phyloP scores from a whole-genome alignment of 2,888 invertebrate genomes.

The Ceramica pisi region DNA sequence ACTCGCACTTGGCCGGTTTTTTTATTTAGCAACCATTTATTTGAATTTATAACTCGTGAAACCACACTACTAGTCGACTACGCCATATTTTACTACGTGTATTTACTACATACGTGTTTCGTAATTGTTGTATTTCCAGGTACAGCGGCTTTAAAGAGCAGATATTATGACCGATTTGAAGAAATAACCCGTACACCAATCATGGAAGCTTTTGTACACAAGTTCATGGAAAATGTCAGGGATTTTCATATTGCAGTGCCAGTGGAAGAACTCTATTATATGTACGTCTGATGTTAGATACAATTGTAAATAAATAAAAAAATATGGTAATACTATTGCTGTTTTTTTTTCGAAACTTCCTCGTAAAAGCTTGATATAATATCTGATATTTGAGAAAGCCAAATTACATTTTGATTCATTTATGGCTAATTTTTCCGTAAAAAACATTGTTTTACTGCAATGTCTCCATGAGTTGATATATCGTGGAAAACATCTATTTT shows the following conservation, averaged over 20 bases:
- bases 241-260: conserved; percentile 36
- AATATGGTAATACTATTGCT: not conserved
- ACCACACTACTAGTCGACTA: too few species aligned
- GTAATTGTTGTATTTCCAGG: conserved; percentile 13
- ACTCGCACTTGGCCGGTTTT: too few species aligned
- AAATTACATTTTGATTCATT: not conserved
- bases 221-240: conserved; percentile 38
- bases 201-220: conserved; percentile 35
- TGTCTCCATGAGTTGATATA: too few species aligned
- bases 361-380: not conserved
- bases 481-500: too few species aligned
- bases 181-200: conserved; percentile 41
- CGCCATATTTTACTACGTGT: too few species aligned
- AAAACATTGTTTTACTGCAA: not conserved
- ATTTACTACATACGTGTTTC: too few species aligned
- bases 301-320: conserved; percentile 18
- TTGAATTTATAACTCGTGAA: not conserved
- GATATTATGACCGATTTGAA: conserved; percentile 46
- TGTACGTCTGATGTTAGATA: conserved; percentile 20
- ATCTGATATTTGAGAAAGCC: not conserved
- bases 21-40: not conserved
- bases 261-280: conserved; percentile 48
- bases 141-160: conserved; percentile 18
- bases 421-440: not conserved
- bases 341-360: not conserved